Conservation (phyloP, 64 coral and sea anemone genomes). For the Trachythela sp. region DNA sequence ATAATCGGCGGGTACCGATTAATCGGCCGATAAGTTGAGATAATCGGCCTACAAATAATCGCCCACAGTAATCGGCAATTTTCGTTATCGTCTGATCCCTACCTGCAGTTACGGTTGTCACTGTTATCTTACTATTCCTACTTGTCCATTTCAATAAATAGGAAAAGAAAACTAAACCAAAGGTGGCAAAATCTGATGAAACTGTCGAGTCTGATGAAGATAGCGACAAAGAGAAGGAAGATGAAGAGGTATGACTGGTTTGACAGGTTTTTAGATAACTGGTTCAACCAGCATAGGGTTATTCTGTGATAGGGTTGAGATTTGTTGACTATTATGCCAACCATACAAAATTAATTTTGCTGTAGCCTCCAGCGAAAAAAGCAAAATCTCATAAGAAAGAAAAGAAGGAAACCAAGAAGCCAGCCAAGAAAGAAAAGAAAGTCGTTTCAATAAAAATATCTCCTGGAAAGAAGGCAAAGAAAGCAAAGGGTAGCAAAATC, state of each 20-base stretch:
- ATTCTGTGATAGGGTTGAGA: neutral
- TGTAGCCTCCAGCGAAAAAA: neutral
- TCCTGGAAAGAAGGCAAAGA: neutral
- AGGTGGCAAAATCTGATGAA: neutral
- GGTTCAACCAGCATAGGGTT: neutral
- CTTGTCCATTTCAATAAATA: neutral
- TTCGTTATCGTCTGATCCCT: no score
- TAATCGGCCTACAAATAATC: no score
- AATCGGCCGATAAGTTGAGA: no score
- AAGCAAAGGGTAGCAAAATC: neutral
- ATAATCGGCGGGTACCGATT: no score
- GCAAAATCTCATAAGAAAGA: neutral
- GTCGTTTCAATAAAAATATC: constrained; percentile 16
- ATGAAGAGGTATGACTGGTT: neutral
- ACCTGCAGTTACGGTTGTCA: no score
- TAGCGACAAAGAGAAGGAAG: neutral
- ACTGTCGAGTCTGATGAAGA: neutral
- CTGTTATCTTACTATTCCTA: no score
- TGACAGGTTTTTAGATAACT: neutral
- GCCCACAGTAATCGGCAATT: no score
- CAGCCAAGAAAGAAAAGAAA: neutral
- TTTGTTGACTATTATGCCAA: neutral
- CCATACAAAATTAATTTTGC: neutral
- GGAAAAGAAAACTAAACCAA: neutral
- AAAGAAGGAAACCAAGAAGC: neutral